A percentile compares a stretch with the other conserved stretches of the same genome.
These are phyloP conservation scores for Cosmorhoe ocellata DNA, from an alignment of 2,888 invertebrate genomes.

Conservation along the genomic window DNA sequence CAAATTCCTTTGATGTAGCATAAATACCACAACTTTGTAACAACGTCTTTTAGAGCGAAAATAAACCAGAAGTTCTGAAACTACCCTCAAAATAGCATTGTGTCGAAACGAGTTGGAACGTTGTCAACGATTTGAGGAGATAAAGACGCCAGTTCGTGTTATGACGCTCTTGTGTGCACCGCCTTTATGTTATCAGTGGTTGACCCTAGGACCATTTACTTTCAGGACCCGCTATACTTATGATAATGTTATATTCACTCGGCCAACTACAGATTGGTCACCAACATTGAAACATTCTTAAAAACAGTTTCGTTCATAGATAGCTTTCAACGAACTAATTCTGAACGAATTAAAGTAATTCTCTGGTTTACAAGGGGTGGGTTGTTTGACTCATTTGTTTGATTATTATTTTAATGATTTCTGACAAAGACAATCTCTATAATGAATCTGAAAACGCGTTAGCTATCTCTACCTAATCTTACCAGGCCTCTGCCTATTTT, in stretches of 20 bases:
- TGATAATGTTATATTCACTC: constrained; percentile 5
- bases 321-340: too few relatives aligned
- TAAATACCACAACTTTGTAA: constrained; percentile 19
- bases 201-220: constrained; percentile 5
- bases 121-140: constrained; percentile 48
- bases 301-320: too few relatives aligned
- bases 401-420: too few relatives aligned
- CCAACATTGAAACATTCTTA: too few relatives aligned
- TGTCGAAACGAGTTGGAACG: constrained; percentile 44
- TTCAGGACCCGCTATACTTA: constrained; percentile 6
- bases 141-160: constrained; percentile 44
- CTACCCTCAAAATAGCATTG: constrained; percentile 40
- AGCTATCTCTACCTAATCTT: too few relatives aligned
- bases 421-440: too few relatives aligned
- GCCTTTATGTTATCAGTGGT: constrained; percentile 20
- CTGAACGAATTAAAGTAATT: too few relatives aligned
- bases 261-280: background rate
- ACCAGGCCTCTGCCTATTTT: too few relatives aligned
- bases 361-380: too few relatives aligned
- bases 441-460: too few relatives aligned
- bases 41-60: constrained; percentile 16
- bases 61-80: constrained; percentile 29
- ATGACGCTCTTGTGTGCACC: constrained; percentile 31
- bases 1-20: background rate
- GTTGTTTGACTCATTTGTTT: too few relatives aligned